Percentiles rank a stretch among this genome's conserved stretches.
phyloP scores from a whole-genome alignment of 2,797 vertebrate species.

The Valencia hispanica region DNA sequence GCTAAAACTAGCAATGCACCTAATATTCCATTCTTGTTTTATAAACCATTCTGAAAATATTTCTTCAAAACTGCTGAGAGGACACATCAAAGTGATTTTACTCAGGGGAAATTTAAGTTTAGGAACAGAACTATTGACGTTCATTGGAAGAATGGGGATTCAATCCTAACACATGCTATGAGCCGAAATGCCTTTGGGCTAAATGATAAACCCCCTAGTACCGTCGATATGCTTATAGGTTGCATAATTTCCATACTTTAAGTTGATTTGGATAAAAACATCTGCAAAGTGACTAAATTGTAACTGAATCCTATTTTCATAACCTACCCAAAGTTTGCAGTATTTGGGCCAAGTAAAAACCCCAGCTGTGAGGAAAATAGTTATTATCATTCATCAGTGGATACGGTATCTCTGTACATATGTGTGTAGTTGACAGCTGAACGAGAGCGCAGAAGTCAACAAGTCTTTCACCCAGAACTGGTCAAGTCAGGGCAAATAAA shows the following conservation, averaged over 20 bases:
- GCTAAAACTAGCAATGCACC: not conserved
- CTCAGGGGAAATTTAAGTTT: not conserved
- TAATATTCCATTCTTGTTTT: not conserved
- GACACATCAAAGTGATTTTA: not conserved
- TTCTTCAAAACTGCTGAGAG: not conserved
- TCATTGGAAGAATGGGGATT: not conserved
- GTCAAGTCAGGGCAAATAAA: not conserved
- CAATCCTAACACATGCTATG: not conserved
- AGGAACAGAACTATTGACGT: not conserved
- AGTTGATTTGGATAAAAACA: not conserved
- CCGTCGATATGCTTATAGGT: too few species aligned
- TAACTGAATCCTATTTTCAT: slow-evolving; percentile 4
- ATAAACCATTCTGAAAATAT: not conserved
- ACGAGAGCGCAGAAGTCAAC: not conserved
- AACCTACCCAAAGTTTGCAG: not conserved
- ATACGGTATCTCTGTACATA: not conserved
- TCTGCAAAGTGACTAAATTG: not conserved
- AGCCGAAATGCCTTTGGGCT: not conserved
- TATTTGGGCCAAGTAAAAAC: not conserved
- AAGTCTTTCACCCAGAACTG: not conserved
- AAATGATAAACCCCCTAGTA: not conserved
- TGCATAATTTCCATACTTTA: not conserved
- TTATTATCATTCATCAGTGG: not conserved
- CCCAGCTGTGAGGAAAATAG: not conserved
- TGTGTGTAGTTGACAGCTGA: not conserved